phyloP scores from a whole-genome alignment of 2,113 vertebrate genomes.

The Epinephelus cyanopodus region DNA sequence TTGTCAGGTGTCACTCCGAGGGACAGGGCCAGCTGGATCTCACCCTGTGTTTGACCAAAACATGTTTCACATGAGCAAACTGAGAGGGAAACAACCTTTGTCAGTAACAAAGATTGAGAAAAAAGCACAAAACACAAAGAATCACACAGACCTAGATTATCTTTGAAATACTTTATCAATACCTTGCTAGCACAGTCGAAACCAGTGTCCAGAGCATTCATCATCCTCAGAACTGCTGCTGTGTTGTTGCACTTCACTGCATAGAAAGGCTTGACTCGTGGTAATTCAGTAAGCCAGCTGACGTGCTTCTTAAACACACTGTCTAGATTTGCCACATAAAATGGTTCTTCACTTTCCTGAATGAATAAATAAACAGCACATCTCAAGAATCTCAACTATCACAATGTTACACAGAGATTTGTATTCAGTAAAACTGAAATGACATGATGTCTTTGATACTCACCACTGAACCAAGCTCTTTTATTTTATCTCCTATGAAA shows the following conservation, averaged over 20 bases:
- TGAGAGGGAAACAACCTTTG: neutral
- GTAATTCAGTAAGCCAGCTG: constrained; percentile 88
- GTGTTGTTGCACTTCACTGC: constrained; percentile 93
- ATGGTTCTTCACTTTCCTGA: constrained; percentile 38
- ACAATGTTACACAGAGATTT: neutral
- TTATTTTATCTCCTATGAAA: too few species aligned
- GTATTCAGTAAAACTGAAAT: too few species aligned
- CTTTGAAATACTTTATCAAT: neutral
- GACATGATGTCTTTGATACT: too few species aligned
- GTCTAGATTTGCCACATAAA: constrained; percentile 12
- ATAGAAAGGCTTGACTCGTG: constrained; percentile 91
- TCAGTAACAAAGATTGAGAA: neutral
- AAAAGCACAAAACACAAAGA: neutral
- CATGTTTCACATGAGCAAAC: neutral
- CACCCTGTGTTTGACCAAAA: constrained; percentile 81
- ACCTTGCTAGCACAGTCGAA: constrained; percentile 97
- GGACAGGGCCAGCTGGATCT: constrained; percentile 91
- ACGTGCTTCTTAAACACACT: constrained; percentile 81
- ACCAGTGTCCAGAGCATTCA: constrained; percentile 87
- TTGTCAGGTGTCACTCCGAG: constrained; percentile 88
- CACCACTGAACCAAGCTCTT: too few species aligned
- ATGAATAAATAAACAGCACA: neutral
- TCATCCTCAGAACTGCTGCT: constrained; percentile 87
- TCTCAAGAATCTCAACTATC: neutral
- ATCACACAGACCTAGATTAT: neutral